Conservation (phyloP, 30 jellyfish, hydroid and myxozoan genomes). For the Chrysaora quinquecirrha region DNA sequence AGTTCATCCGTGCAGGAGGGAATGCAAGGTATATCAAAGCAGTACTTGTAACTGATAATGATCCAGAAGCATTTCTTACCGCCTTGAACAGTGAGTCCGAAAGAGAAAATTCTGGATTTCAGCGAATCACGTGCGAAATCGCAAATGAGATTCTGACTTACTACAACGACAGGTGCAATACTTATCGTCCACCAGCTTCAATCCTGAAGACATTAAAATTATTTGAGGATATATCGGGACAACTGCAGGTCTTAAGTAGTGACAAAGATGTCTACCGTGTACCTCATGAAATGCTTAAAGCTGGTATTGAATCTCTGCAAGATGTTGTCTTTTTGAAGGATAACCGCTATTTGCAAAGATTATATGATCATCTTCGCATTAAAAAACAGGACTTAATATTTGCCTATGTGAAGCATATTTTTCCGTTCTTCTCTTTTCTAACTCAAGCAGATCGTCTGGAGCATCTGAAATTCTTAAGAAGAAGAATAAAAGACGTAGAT, state of each 20-base stretch:
- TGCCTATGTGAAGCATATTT: conserved; percentile 5
- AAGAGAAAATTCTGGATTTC: conserved; percentile 7
- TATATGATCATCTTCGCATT: conserved; percentile 34
- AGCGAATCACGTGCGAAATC: neutral
- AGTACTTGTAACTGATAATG: neutral
- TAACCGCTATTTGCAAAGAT: neutral
- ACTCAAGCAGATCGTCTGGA: conserved; percentile 4
- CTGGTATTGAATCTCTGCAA: conserved; percentile 31
- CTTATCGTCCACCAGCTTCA: too few species aligned
- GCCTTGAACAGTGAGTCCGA: conserved; percentile 14
- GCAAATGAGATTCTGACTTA: conserved; percentile 13
- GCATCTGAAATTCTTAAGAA: conserved; percentile 48
- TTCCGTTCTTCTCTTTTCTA: neutral
- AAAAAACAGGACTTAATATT: neutral
- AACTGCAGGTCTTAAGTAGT: neutral
- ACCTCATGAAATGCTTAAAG: conserved; percentile 22
- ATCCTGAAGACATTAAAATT: neutral
- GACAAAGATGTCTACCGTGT: conserved; percentile 16
- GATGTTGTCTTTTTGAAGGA: conserved; percentile 15
- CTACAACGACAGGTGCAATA: neutral
- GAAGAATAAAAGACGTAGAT: neutral
- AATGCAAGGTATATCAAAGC: neutral
- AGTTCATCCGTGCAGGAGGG: neutral
- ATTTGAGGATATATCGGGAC: conserved; percentile 37
- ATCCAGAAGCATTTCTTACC: conserved; percentile 7